Percentiles rank a stretch among this genome's conserved stretches.
phyloP scores from a whole-genome alignment of 2,113 vertebrate species.

The Notiomystis cincta region DNA sequence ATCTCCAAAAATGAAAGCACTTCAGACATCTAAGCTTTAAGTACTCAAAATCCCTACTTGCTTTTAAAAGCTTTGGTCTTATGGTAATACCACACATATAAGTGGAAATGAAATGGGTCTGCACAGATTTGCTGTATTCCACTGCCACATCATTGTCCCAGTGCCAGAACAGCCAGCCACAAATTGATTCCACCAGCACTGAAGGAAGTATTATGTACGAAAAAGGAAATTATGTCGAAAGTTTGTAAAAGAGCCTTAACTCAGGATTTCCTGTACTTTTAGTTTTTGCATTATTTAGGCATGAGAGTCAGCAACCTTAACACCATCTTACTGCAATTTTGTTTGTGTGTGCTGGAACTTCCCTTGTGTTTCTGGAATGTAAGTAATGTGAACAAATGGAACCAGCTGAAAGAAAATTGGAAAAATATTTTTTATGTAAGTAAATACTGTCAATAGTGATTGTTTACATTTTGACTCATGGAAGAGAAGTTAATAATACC shows the following conservation, averaged over 20 bases:
- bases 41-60: neutral
- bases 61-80: constrained; percentile 21
- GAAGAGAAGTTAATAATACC: neutral
- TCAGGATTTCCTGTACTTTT: constrained; percentile 62
- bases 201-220: constrained; percentile 59
- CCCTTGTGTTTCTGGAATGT: constrained; percentile 1
- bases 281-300: constrained; percentile 38
- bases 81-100: neutral
- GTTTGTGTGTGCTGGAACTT: constrained; percentile 7
- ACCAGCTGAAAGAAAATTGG: neutral
- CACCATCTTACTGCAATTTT: constrained; percentile 24
- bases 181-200: constrained; percentile 54
- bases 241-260: constrained; percentile 46
- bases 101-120: neutral
- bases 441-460: neutral
- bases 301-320: constrained; percentile 13
- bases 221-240: constrained; percentile 63
- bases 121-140: neutral
- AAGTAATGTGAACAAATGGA: neutral
- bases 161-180: constrained; percentile 43
- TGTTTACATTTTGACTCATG: neutral
- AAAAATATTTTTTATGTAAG: neutral
- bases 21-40: neutral
- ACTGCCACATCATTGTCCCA: constrained; percentile 22
- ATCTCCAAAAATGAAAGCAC: neutral